A percentile compares a stretch with the other conserved stretches of the same genome.
Evolutionary conservation across 35 echinoderm and acorn worm species (phyloP).

Genomic region (Apostichopus japonicus): DNA sequence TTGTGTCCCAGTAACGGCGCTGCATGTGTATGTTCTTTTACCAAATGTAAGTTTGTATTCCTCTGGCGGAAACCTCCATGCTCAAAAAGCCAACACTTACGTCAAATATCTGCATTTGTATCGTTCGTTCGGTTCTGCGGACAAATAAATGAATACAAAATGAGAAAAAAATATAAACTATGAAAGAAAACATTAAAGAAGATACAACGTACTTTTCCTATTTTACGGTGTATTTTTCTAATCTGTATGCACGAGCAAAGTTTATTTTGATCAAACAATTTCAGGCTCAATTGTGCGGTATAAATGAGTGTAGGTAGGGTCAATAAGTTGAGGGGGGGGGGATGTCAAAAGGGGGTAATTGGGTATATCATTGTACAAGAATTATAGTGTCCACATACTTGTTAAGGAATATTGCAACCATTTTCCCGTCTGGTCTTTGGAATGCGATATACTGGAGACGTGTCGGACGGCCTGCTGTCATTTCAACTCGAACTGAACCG

Average conservation of each 20-base stretch:
- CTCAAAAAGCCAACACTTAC: background rate
- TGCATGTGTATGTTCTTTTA: background rate
- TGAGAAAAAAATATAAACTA: background rate
- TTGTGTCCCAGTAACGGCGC: background rate
- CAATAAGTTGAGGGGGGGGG: too few relatives aligned
- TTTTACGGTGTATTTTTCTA: too few relatives aligned
- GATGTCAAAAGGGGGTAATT: too few relatives aligned
- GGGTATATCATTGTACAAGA: too few relatives aligned
- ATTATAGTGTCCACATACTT: background rate
- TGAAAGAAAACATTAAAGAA: too few relatives aligned
- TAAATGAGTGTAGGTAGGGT: too few relatives aligned
- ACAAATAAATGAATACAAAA: background rate
- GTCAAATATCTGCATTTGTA: slow-evolving; percentile 51
- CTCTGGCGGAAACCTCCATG: slow-evolving; percentile 24
- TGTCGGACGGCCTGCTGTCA: background rate
- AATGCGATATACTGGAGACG: slow-evolving; percentile 64
- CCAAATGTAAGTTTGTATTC: slow-evolving; percentile 53
- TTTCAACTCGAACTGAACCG: slow-evolving; percentile 75
- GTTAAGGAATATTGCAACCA: slow-evolving; percentile 53
- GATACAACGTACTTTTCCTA: too few relatives aligned
- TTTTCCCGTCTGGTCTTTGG: slow-evolving; percentile 70
- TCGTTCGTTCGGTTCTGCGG: slow-evolving; percentile 17
- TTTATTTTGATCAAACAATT: too few relatives aligned
- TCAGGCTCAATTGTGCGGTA: too few relatives aligned
- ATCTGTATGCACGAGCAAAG: too few relatives aligned